Conservation (phyloP, 2,113 vertebrate genomes). For the Sturnira hondurensis region DNA sequence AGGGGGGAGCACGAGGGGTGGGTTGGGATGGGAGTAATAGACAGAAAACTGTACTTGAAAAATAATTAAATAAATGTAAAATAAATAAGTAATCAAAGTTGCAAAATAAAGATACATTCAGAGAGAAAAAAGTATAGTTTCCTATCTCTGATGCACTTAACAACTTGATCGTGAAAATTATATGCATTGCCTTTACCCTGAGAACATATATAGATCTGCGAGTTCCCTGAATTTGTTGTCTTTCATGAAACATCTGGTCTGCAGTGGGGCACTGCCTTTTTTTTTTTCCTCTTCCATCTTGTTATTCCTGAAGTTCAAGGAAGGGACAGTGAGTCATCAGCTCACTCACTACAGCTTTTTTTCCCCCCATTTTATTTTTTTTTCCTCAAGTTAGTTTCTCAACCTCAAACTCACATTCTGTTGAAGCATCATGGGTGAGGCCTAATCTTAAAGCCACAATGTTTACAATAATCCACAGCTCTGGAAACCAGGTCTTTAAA, state of each 20-base stretch:
- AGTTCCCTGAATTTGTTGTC: neutral
- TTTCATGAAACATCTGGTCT: slow-evolving; percentile 5
- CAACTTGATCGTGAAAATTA: neutral
- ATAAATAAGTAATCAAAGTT: too few relatives aligned
- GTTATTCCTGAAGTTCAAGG: slow-evolving; percentile 49
- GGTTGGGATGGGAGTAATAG: too few relatives aligned
- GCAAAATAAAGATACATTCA: too few relatives aligned
- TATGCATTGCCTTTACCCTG: slow-evolving; percentile 5
- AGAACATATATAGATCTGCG: neutral
- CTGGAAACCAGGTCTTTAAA: slow-evolving; percentile 41
- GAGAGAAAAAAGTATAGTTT: slow-evolving; percentile 6
- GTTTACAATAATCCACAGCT: neutral
- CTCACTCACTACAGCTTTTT: neutral
- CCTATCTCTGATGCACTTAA: neutral
- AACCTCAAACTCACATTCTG: slow-evolving; percentile 1
- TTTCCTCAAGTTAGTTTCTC: slow-evolving; percentile 41
- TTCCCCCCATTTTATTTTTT: neutral
- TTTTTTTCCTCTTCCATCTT: neutral
- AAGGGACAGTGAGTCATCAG: slow-evolving; percentile 41
- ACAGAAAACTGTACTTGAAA: too few relatives aligned
- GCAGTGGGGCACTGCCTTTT: neutral
- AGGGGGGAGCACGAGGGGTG: too few relatives aligned
- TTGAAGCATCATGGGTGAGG: neutral
- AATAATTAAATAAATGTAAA: too few relatives aligned
- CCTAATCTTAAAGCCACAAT: slow-evolving; percentile 27